phyloP scores from a whole-genome alignment of 2,888 invertebrate species.

The Phaedon cochleariae region DNA sequence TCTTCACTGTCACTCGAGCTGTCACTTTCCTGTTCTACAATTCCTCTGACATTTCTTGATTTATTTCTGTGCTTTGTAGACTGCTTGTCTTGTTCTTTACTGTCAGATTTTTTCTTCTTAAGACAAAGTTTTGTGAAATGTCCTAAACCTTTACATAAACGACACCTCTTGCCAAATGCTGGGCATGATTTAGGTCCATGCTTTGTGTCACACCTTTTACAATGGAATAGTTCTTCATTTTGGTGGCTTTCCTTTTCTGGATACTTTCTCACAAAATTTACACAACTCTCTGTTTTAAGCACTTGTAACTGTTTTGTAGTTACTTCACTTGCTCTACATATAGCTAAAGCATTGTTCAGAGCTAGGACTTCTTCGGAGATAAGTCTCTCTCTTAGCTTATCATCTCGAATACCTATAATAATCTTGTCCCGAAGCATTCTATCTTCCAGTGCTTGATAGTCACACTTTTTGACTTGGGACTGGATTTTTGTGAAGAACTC shows the following conservation, averaged over 20 bases:
- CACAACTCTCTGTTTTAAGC: not conserved
- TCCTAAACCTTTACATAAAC: not conserved
- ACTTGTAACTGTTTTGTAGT: not conserved
- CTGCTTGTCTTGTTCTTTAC: too few species aligned
- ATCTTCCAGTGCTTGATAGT: not conserved
- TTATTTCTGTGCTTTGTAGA: not conserved
- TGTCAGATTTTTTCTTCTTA: not conserved
- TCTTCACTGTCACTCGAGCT: too few species aligned
- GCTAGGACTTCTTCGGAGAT: too few species aligned
- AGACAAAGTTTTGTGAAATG: not conserved
- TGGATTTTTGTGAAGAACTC: not conserved
- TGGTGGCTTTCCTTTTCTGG: not conserved
- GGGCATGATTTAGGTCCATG: too few species aligned
- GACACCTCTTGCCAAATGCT: not conserved
- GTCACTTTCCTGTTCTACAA: too few species aligned
- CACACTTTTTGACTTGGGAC: not conserved
- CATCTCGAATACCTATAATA: not conserved
- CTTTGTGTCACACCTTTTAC: not conserved
- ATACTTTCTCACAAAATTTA: not conserved
- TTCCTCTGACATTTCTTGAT: not conserved
- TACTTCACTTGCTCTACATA: not conserved
- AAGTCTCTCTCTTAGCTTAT: not conserved
- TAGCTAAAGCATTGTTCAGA: not conserved
- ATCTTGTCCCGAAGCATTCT: not conserved
- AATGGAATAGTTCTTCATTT: not conserved